Evolutionary conservation across 2,797 vertebrate species (phyloP).

Genomic region (Tragopan temminckii): DNA sequence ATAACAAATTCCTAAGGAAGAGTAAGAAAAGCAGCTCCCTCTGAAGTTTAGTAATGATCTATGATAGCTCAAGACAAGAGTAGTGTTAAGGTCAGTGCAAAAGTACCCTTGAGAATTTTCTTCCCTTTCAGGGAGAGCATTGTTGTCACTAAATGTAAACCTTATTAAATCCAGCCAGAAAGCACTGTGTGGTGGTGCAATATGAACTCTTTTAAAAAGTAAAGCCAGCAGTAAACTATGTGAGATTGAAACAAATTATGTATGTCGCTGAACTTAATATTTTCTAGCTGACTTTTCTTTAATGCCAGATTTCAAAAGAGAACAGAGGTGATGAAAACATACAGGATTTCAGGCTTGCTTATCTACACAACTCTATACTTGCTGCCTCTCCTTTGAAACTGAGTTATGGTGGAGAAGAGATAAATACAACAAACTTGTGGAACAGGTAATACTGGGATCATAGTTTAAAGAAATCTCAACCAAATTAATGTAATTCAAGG

Average conservation of each 20-base stretch:
- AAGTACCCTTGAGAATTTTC: constrained; percentile 6
- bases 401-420: not conserved
- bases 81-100: not conserved
- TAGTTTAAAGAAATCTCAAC: not conserved
- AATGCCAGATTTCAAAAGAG: not conserved
- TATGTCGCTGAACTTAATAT: not conserved
- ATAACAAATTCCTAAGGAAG: not conserved
- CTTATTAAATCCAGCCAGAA: not conserved
- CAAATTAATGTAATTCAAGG: not conserved
- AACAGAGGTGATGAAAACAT: not conserved
- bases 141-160: not conserved
- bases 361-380: not conserved
- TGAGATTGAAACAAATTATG: not conserved
- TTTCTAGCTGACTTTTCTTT: not conserved
- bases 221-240: not conserved
- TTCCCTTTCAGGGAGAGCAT: not conserved
- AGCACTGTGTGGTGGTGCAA: not conserved
- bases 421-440: not conserved
- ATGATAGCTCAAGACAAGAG: not conserved
- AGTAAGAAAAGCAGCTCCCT: not conserved
- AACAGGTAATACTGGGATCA: not conserved
- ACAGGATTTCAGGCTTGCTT: not conserved
- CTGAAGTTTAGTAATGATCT: constrained; percentile 4
- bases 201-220: not conserved
- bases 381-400: not conserved